Evolutionary conservation across 2,888 invertebrate genomes (phyloP).

Genomic region (Pyrrhia umbra): DNA sequence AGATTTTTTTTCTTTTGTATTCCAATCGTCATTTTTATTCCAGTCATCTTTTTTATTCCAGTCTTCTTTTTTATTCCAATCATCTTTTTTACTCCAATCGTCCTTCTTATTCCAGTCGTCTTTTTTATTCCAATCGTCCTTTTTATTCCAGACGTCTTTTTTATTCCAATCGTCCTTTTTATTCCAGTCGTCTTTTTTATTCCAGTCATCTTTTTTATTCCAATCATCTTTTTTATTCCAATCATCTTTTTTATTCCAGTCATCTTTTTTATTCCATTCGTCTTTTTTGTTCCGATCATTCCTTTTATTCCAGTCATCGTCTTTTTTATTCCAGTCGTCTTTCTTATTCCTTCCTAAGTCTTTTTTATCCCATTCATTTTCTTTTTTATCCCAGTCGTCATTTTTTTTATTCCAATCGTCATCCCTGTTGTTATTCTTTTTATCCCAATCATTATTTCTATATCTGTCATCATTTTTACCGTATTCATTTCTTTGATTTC

Average conservation of each 20-base stretch:
- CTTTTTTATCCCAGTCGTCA: conserved; percentile 9
- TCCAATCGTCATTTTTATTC: conserved; percentile 26
- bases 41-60: conserved; percentile 12
- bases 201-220: not conserved
- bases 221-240: not conserved
- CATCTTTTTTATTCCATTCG: not conserved
- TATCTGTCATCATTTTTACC: not conserved
- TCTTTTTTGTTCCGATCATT: not conserved
- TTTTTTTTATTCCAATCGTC: not conserved
- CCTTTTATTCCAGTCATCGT: not conserved
- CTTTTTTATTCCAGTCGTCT: not conserved
- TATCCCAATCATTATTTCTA: not conserved
- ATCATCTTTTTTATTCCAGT: conserved; percentile 13
- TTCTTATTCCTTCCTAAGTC: not conserved
- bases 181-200: not conserved
- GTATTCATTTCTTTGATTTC: not conserved
- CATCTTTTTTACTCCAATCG: not conserved
- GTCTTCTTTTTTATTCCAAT: conserved; percentile 2
- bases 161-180: not conserved
- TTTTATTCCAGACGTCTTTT: conserved; percentile 2
- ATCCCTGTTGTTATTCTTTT: not conserved
- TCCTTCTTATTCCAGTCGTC: conserved; percentile 5
- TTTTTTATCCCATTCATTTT: not conserved
- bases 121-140: conserved; percentile 7
- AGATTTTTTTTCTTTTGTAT: conserved; percentile 22